A percentile compares a stretch with the other conserved stretches of the same genome.
Evolutionary conservation across 1,140 invertebrate species (phyloP).

Genomic region (Pectinophora gossypiella): DNA sequence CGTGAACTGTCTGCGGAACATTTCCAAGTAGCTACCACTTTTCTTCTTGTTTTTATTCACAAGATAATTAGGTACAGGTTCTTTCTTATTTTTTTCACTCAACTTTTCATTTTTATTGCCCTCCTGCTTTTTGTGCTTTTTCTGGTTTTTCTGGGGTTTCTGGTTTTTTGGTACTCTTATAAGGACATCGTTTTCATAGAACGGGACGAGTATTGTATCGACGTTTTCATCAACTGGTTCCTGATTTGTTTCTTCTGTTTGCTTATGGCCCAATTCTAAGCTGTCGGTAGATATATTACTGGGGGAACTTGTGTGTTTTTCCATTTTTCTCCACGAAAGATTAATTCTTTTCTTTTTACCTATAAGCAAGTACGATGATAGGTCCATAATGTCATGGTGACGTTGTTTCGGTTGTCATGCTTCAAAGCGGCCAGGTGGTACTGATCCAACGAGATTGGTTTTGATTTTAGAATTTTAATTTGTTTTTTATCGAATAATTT

Average conservation of each 20-base stretch:
- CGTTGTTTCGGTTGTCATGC: no score
- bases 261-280: conserved; percentile 41
- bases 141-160: conserved; percentile 29
- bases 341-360: conserved; percentile 16
- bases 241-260: conserved; percentile 27
- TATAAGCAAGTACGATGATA: conserved; percentile 15
- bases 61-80: conserved; percentile 33
- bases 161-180: conserved; percentile 49
- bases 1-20: conserved; percentile 52
- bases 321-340: conserved; percentile 33
- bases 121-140: conserved; percentile 17
- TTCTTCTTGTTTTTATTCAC: conserved; percentile 47
- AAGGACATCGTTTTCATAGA: conserved; percentile 65
- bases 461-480: no score
- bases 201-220: conserved; percentile 59
- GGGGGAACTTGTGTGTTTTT: conserved; percentile 38
- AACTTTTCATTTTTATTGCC: conserved; percentile 8
- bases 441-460: no score
- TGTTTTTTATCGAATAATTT: no score
- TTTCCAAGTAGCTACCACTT: conserved; percentile 47
- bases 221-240: conserved; percentile 33
- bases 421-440: no score
- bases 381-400: conserved; percentile 21
- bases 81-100: conserved; percentile 24
- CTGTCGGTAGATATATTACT: conserved; percentile 56